Evolutionary conservation across 2,888 invertebrate genomes (phyloP).

Genomic region (Aporophyla nigra): DNA sequence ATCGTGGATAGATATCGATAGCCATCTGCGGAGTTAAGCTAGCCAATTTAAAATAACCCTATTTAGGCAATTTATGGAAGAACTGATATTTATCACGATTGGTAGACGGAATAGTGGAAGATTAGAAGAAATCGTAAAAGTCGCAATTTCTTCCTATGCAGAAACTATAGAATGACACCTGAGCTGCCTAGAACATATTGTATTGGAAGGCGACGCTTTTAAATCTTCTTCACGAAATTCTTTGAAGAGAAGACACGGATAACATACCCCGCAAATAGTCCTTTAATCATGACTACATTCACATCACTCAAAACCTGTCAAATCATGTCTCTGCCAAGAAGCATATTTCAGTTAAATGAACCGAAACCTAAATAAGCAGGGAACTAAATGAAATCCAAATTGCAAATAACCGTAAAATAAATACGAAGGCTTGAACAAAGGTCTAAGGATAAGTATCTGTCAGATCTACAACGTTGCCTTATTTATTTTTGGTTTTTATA

Average conservation of each 20-base stretch:
- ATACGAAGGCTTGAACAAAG: constrained; percentile 48
- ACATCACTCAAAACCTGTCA: neutral
- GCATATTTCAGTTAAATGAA: constrained; percentile 68
- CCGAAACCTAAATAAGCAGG: constrained; percentile 80
- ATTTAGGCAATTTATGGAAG: neutral
- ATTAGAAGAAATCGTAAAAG: neutral
- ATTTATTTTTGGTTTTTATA: constrained; percentile 40
- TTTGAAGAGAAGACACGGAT: neutral
- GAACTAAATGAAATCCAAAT: constrained; percentile 79
- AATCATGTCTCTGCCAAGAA: constrained; percentile 40
- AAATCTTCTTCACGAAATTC: neutral
- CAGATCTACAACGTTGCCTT: constrained; percentile 16
- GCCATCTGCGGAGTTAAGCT: no score
- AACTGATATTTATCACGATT: neutral
- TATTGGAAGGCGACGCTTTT: no score
- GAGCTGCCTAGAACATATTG: neutral
- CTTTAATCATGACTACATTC: neutral
- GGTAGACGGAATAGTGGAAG: neutral
- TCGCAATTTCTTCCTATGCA: neutral
- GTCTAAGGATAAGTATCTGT: constrained; percentile 36
- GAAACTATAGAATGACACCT: neutral
- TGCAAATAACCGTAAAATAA: constrained; percentile 73
- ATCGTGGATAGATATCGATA: no score
- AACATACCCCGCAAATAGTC: neutral
- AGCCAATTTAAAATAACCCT: no score